Evolutionary conservation across 2,113 vertebrate species (phyloP).

Genomic region (Nymphicus hollandicus): DNA sequence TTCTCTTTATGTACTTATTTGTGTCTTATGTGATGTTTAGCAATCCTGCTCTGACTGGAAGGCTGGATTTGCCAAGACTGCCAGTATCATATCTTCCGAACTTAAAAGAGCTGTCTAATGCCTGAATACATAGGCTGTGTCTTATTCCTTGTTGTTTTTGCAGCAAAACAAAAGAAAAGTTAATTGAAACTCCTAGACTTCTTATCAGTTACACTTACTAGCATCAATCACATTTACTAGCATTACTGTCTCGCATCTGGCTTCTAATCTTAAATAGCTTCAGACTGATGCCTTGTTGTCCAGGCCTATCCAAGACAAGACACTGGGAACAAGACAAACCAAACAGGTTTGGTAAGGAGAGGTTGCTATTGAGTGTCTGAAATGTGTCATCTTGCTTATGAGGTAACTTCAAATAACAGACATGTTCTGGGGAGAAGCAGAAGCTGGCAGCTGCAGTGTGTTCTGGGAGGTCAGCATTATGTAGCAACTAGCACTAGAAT

Average conservation of each 20-base stretch:
- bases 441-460: not conserved
- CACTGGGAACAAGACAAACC: not conserved
- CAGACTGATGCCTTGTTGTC: not conserved
- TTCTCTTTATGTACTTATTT: not conserved
- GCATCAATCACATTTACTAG: not conserved
- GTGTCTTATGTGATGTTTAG: not conserved
- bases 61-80: not conserved
- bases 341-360: not conserved
- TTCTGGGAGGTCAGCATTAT: not conserved
- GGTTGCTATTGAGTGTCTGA: not conserved
- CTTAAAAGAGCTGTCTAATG: not conserved
- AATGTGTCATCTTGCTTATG: not conserved
- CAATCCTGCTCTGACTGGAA: not conserved
- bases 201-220: not conserved
- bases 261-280: not conserved
- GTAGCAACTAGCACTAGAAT: not conserved
- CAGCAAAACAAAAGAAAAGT: not conserved
- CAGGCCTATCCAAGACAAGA: not conserved
- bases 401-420: not conserved
- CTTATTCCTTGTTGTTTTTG: not conserved
- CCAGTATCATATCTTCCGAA: not conserved
- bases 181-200: accelerated
- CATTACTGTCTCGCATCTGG: not conserved
- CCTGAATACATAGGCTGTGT: not conserved
- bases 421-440: not conserved